Evolutionary conservation across 2,113 vertebrate species (phyloP).

Genomic region (Scartelaos histophorus): DNA sequence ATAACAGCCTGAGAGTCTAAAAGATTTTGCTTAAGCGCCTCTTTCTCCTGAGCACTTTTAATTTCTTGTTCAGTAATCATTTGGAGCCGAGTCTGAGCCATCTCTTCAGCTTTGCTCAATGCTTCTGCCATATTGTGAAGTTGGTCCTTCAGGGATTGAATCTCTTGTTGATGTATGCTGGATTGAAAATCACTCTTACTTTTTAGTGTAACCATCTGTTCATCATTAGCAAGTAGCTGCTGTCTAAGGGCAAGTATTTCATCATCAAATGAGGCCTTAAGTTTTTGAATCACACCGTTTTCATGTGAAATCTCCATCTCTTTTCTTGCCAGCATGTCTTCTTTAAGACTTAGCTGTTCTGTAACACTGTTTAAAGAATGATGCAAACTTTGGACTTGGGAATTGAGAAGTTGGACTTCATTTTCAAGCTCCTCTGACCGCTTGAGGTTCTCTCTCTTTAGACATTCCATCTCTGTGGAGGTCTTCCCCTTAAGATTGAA

Average conservation of each 20-base stretch:
- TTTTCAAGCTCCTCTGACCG: conserved; percentile 33
- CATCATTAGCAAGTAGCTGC: conserved; percentile 75
- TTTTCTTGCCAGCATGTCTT: conserved; percentile 34
- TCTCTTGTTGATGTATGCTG: conserved; percentile 48
- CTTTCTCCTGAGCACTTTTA: conserved; percentile 36
- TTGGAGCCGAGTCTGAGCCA: conserved; percentile 5
- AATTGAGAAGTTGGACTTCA: conserved; percentile 39
- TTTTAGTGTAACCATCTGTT: conserved; percentile 60
- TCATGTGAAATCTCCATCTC: conserved; percentile 49
- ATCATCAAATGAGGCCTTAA: conserved; percentile 22
- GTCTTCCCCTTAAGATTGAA: conserved; percentile 22
- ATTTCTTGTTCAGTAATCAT: conserved; percentile 37
- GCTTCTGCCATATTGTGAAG: conserved; percentile 44
- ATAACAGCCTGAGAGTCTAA: conserved; percentile 28
- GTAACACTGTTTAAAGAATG: conserved; percentile 28
- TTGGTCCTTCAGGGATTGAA: conserved; percentile 62
- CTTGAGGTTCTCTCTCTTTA: conserved; percentile 20
- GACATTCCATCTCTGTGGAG: background rate
- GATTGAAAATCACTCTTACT: conserved; percentile 44
- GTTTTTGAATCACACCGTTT: conserved; percentile 18
- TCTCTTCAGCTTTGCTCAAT: conserved; percentile 48
- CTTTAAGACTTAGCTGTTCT: conserved; percentile 52
- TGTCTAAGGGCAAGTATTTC: conserved; percentile 52
- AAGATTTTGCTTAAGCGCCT: conserved; percentile 59
- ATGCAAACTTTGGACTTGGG: conserved; percentile 24